Conservation (phyloP, 2,113 vertebrate genomes). For the Nerophis ophidion region DNA sequence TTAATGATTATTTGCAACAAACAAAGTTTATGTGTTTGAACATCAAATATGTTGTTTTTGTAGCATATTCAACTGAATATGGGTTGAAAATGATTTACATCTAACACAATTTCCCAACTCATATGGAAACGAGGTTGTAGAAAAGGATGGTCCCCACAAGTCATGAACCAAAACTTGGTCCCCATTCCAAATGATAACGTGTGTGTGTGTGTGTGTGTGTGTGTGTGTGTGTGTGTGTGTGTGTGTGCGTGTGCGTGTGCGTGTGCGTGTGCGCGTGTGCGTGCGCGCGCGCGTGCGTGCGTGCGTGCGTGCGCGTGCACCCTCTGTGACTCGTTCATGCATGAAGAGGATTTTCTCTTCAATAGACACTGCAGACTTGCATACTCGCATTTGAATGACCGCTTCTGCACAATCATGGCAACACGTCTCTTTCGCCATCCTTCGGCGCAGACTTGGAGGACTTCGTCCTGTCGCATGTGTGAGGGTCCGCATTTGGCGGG, state of each 20-base stretch:
- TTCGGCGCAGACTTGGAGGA: too few relatives aligned
- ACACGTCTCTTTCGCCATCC: constrained; percentile 14
- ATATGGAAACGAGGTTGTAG: too few relatives aligned
- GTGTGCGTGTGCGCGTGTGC: constrained; percentile 16
- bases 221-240: constrained; percentile 18
- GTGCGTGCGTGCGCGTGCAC: constrained; percentile 26
- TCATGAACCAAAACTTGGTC: too few relatives aligned
- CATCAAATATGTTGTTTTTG: too few relatives aligned
- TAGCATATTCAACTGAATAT: too few relatives aligned
- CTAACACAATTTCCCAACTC: too few relatives aligned
- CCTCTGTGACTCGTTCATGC: constrained; percentile 61
- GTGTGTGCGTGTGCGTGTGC: constrained; percentile 15
- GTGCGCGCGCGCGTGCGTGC: not conserved
- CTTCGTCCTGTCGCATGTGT: not conserved
- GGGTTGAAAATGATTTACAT: too few relatives aligned
- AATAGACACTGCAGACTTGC: constrained; percentile 61
- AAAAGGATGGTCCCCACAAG: too few relatives aligned
- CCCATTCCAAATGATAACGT: too few relatives aligned
- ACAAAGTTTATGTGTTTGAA: too few relatives aligned
- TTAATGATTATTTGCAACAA: too few relatives aligned
- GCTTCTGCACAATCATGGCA: constrained; percentile 47
- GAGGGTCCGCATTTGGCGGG: not conserved
- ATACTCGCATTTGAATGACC: constrained; percentile 72
- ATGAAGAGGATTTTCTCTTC: constrained; percentile 66
- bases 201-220: constrained; percentile 17